Evolutionary conservation across 2,113 vertebrate genomes (phyloP).

Genomic region (Chloropsis hardwickii): DNA sequence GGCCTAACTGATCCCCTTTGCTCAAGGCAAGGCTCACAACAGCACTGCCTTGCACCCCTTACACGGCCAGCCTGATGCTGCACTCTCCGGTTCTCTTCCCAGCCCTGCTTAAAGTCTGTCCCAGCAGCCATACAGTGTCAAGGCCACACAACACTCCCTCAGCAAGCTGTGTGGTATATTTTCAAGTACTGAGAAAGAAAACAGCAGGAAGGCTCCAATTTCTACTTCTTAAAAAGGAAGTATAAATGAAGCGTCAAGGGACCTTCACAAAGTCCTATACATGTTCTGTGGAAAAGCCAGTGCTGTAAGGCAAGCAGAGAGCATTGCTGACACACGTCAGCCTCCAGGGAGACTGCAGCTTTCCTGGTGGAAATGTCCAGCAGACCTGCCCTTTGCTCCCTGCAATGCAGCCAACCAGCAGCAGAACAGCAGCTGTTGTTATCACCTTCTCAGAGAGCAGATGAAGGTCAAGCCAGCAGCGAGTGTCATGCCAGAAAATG

Average conservation of each 20-base stretch:
- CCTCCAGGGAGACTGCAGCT: background rate
- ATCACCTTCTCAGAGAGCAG: background rate
- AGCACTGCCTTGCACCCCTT: background rate
- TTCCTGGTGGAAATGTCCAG: background rate
- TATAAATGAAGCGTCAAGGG: background rate
- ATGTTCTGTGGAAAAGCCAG: background rate
- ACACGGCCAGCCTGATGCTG: background rate
- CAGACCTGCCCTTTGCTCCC: background rate
- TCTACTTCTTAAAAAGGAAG: background rate
- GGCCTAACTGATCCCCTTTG: background rate
- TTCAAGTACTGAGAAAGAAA: background rate
- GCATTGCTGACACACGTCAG: fast-evolving
- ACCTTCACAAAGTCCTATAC: background rate
- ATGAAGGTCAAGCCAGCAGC: background rate
- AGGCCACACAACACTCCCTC: background rate
- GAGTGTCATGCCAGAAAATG: fast-evolving
- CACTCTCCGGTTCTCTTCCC: background rate
- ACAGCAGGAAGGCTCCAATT: background rate
- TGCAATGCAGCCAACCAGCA: background rate
- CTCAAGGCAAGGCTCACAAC: background rate
- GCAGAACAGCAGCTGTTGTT: background rate
- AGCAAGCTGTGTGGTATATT: background rate
- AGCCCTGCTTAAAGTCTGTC: background rate
- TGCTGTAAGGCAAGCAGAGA: background rate
- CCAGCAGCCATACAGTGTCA: background rate